Conservation (phyloP, 2,113 vertebrate genomes). For the Copsychus sechellarum region DNA sequence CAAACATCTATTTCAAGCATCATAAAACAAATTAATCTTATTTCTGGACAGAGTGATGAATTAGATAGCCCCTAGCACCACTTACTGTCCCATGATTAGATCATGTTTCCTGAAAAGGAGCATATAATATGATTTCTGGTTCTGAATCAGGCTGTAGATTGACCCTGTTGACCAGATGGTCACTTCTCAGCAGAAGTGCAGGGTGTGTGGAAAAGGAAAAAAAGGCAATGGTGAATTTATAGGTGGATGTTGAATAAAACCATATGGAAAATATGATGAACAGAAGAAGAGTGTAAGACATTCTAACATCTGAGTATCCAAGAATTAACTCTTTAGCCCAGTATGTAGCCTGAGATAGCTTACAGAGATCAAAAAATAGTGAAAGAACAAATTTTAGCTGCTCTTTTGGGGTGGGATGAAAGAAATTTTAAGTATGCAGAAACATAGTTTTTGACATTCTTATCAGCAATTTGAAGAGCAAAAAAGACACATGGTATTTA, state of each 20-base stretch:
- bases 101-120: slow-evolving; percentile 12
- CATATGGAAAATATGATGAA: background rate
- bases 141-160: background rate
- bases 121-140: slow-evolving; percentile 9
- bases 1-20: slow-evolving; percentile 14
- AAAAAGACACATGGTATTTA: background rate
- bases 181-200: background rate
- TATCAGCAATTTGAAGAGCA: background rate
- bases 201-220: background rate
- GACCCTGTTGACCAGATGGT: background rate
- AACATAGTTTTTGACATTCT: background rate
- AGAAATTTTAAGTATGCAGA: background rate
- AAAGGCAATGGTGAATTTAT: background rate
- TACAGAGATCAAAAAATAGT: background rate
- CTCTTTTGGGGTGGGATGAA: background rate
- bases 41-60: slow-evolving; percentile 6
- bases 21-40: slow-evolving; percentile 9
- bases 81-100: background rate
- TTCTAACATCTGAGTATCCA: background rate
- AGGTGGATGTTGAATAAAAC: background rate
- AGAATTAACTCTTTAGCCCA: background rate
- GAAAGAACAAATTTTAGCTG: background rate
- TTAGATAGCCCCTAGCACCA: background rate
- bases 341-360: background rate
- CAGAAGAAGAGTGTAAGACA: background rate